These are phyloP conservation scores for Episyrphus balteatus DNA, from an alignment of 1,140 invertebrate species.

Conservation along the genomic window DNA sequence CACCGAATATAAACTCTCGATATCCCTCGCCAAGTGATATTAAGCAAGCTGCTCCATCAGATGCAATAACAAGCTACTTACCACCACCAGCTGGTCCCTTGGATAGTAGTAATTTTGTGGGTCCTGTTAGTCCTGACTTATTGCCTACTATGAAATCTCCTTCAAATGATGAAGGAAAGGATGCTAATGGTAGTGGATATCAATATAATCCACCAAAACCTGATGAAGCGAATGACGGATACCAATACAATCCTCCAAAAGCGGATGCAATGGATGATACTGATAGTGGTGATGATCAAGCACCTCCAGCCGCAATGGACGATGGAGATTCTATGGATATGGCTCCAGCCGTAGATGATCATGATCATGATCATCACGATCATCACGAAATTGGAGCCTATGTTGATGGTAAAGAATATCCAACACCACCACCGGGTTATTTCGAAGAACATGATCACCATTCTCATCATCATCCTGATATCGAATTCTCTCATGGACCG, in stretches of 20 bases:
- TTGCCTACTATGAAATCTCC: neutral
- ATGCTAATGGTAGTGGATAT: neutral
- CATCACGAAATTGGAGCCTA: conserved; percentile 9
- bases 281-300: conserved; percentile 6
- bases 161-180: neutral
- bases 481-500: conserved; percentile 26
- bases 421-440: conserved; percentile 31
- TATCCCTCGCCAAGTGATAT: conserved; percentile 24
- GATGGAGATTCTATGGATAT: conserved; percentile 6
- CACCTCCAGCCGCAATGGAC: neutral
- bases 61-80: conserved; percentile 23
- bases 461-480: conserved; percentile 24
- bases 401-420: conserved; percentile 28
- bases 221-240: neutral
- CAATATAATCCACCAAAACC: neutral
- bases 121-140: conserved; percentile 11
- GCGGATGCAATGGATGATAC: conserved; percentile 14
- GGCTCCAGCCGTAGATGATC: neutral
- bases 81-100: conserved; percentile 25
- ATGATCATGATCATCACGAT: neutral
- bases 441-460: conserved; percentile 22
- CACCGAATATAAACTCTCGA: conserved; percentile 22
- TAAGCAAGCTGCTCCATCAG: conserved; percentile 17
- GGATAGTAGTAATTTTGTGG: conserved; percentile 19
- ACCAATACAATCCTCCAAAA: neutral